A percentile compares a stretch with the other conserved stretches of the same genome.
Evolutionary conservation across 2,888 invertebrate genomes (phyloP).

Genomic region (Mechanitis mazaeus): DNA sequence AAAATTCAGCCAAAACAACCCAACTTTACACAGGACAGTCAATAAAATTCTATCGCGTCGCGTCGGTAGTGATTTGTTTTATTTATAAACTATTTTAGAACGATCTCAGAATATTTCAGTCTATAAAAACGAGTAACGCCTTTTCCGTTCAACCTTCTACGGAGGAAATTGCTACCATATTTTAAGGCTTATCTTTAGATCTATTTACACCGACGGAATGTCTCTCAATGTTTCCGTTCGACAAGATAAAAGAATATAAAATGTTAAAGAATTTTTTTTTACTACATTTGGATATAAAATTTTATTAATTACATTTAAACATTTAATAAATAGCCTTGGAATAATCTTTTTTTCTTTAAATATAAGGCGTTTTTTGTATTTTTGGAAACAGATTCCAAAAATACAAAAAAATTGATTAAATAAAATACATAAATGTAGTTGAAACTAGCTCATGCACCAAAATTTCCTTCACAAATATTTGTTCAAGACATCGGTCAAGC

Average conservation of each 20-base stretch:
- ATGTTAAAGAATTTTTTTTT: not conserved
- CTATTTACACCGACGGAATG: conserved; percentile 57
- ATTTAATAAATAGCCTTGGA: too few relatives aligned
- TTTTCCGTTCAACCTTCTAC: conserved; percentile 58
- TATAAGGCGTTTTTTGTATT: too few relatives aligned
- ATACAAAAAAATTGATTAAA: too few relatives aligned
- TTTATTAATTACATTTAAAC: too few relatives aligned
- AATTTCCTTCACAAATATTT: conserved; percentile 14
- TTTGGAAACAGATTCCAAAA: too few relatives aligned
- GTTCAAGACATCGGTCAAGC: conserved; percentile 17
- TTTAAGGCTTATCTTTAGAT: conserved; percentile 65
- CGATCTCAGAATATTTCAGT: conserved; percentile 41
- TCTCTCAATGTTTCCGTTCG: conserved; percentile 22
- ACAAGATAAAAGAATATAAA: conserved; percentile 6
- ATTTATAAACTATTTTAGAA: conserved; percentile 6
- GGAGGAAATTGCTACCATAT: conserved; percentile 67
- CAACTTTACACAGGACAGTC: not conserved
- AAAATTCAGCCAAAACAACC: too few relatives aligned
- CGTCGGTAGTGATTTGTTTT: not conserved
- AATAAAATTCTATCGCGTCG: not conserved
- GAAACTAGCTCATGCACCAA: not conserved
- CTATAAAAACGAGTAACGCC: conserved; percentile 49
- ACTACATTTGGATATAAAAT: not conserved
- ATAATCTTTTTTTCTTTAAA: too few relatives aligned
- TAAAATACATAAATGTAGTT: too few relatives aligned